Evolutionary conservation across 2,888 invertebrate species (phyloP).

Genomic region (Cephalotes varians): DNA sequence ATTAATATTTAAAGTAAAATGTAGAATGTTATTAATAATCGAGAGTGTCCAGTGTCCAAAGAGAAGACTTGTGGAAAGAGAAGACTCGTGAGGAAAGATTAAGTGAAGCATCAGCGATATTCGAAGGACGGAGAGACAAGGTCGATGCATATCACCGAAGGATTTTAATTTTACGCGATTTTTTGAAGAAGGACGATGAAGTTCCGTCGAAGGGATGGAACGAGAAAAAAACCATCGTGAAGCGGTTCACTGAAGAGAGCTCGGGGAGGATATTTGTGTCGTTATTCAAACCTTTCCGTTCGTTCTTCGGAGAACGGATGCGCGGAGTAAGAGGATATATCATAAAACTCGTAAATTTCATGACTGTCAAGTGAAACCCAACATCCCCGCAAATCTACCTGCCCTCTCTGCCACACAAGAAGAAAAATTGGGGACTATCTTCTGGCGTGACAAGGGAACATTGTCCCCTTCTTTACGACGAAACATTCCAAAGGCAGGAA

Average conservation of each 20-base stretch:
- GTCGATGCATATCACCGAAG: background rate
- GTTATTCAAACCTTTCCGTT: slow-evolving; percentile 3
- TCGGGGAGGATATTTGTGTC: background rate
- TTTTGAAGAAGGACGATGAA: background rate
- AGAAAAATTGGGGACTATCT: slow-evolving; percentile 14
- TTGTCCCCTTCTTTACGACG: background rate
- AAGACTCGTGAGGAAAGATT: background rate
- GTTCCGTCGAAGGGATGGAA: background rate
- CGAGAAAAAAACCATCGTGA: background rate
- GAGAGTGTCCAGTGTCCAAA: background rate
- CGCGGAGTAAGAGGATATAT: background rate
- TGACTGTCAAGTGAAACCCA: slow-evolving; percentile 18
- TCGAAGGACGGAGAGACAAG: background rate
- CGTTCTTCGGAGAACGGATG: background rate
- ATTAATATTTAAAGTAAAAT: slow-evolving; percentile 18
- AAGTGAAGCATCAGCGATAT: background rate
- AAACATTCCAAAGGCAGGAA: background rate
- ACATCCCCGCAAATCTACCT: background rate
- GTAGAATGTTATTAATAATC: background rate
- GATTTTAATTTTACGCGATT: slow-evolving; percentile 19
- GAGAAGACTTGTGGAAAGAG: background rate
- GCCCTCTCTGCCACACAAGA: too few species aligned
- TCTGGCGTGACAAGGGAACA: background rate
- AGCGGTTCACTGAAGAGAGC: background rate
- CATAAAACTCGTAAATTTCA: slow-evolving; percentile 44